Percentiles rank a stretch among this genome's conserved stretches.
These are phyloP conservation scores for Villa cingulata DNA, from an alignment of 2,888 invertebrate species.

Conservation along the genomic window DNA sequence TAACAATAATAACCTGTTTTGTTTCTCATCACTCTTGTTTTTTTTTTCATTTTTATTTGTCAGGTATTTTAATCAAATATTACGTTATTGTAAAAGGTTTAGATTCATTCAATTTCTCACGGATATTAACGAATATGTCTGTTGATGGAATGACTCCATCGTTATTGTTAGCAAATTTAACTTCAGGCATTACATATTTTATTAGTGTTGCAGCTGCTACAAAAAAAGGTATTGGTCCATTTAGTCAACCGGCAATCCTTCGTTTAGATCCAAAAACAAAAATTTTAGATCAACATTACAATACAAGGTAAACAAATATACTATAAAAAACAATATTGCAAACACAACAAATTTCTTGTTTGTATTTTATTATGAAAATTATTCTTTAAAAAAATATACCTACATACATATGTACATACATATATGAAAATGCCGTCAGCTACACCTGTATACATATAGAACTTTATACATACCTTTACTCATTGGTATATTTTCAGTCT, in stretches of 20 bases:
- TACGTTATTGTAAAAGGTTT: constrained; percentile 52
- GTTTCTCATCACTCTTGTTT: background rate
- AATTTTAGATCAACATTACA: constrained; percentile 38
- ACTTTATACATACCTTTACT: too few relatives aligned
- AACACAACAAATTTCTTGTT: too few relatives aligned
- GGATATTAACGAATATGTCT: constrained; percentile 54
- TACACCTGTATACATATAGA: too few relatives aligned
- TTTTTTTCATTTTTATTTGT: background rate
- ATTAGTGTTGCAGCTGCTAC: constrained; percentile 76
- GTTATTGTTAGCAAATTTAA: constrained; percentile 65
- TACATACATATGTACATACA: too few relatives aligned
- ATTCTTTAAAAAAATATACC: too few relatives aligned
- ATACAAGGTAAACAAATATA: constrained; percentile 16
- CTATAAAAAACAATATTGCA: too few relatives aligned
- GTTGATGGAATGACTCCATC: constrained; percentile 58
- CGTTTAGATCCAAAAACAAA: constrained; percentile 45
- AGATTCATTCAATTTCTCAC: constrained; percentile 41
- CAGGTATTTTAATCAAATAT: constrained; percentile 60
- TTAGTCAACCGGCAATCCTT: constrained; percentile 53
- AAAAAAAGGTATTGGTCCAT: constrained; percentile 66
- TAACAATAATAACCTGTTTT: too few relatives aligned
- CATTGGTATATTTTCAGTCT: too few relatives aligned
- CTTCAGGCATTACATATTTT: constrained; percentile 67
- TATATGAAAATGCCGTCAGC: too few relatives aligned
- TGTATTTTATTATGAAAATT: too few relatives aligned